Conservation (phyloP, 2,888 invertebrate species). For the Drosophila phalerata region DNA sequence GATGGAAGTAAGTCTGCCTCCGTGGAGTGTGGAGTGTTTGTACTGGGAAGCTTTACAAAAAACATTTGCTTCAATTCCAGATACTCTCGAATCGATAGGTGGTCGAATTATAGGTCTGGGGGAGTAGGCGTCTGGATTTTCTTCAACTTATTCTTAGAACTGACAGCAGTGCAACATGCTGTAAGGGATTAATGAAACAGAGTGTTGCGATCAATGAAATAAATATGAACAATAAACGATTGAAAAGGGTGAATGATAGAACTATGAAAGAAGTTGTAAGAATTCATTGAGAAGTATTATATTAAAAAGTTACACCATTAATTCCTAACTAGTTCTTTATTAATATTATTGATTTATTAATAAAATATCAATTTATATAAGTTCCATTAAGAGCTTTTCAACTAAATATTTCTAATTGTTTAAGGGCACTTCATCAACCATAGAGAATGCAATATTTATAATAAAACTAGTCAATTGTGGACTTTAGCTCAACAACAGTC, state of each 20-base stretch:
- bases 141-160: slow-evolving; percentile 33
- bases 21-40: slow-evolving; percentile 41
- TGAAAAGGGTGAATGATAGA: not conserved
- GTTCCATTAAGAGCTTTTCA: not conserved
- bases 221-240: slow-evolving; percentile 9
- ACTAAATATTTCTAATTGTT: not conserved
- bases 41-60: slow-evolving; percentile 34
- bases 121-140: slow-evolving; percentile 3
- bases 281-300: not conserved
- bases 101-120: slow-evolving; percentile 5
- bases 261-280: not conserved
- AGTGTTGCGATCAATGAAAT: slow-evolving; percentile 20
- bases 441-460: slow-evolving; percentile 4
- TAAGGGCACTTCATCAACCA: slow-evolving; percentile 13
- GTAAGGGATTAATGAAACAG: slow-evolving; percentile 33
- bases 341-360: too few species aligned
- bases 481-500: slow-evolving; percentile 7
- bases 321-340: too few species aligned
- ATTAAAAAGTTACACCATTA: too few species aligned
- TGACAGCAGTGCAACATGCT: slow-evolving; percentile 37
- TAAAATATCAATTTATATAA: too few species aligned
- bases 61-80: slow-evolving; percentile 38
- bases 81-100: slow-evolving; percentile 26
- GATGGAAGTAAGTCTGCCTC: slow-evolving; percentile 34
- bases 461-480: slow-evolving; percentile 50